Evolutionary conservation across 2,888 invertebrate species (phyloP), one percentile per base, ranked within the genome.

Genomic region (Dexiosoma caninum): DNA sequence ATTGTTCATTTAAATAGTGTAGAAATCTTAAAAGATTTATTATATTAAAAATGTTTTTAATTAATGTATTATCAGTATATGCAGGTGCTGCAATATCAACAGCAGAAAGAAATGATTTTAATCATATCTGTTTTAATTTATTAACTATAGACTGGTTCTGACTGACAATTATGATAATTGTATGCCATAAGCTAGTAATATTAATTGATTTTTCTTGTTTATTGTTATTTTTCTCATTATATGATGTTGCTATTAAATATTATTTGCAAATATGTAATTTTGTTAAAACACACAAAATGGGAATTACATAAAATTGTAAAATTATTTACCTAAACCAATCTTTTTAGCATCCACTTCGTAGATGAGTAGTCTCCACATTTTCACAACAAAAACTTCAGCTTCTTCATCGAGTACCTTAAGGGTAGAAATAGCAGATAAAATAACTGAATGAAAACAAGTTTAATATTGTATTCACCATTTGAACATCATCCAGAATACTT

Each of bases 341-440:
- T 98, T 98, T 92, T 98, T 98, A 75, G 98, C 98, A 92, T 99
- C 99, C 85, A 98, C 97, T 93, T 99, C 99, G 92, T 99, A 99
- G 87, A 99, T 99, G 83, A 99, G 93, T 87, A 99, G 93, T 85
- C 99, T 93, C 99, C 99, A 99, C 98, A 99, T 98, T 93, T 99
- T 99, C 83, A 99, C 98, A 86, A 99, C 98, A 92, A 99, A 99
- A 84, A 98, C 98, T 92, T 99, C 99, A 3, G 99, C 99, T 91
- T 99, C 99, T 90, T 99, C 99, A 90, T 99, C 99, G 87, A 99
- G 93, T 85, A 99, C 98, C 98, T 98, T 12, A 4, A n/a, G 8
- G 12, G 10, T 35, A 14, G 10, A 9, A 27, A 14, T 7, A 0
- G 7, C n/a, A 44, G 16, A 6, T 12, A 27, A 40, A 27, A 1